Evolutionary conservation across 1,140 invertebrate species (phyloP).

Genomic region (Laupala kohalensis): DNA sequence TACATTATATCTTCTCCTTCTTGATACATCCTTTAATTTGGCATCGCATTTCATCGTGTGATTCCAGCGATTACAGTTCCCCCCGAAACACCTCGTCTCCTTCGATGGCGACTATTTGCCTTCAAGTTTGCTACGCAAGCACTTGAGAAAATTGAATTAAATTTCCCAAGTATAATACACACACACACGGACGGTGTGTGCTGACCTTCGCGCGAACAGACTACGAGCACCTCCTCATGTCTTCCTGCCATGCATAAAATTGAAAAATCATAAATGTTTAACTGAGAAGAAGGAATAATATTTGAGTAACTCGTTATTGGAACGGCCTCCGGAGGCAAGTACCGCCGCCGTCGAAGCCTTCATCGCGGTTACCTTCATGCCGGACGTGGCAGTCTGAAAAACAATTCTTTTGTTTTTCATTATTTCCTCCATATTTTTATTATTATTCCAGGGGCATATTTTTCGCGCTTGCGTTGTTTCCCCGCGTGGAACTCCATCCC

Average conservation of each 20-base stretch:
- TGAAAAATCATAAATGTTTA: not conserved
- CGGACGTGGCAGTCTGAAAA: not conserved
- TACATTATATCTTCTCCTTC: too few species aligned
- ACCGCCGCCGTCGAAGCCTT: too few species aligned
- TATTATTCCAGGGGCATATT: not conserved
- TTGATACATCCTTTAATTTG: too few species aligned
- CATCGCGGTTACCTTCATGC: not conserved
- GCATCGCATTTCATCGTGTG: too few species aligned
- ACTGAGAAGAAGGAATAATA: not conserved
- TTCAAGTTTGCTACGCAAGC: not conserved
- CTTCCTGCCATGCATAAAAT: not conserved
- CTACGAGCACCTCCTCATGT: too few species aligned
- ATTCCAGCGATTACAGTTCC: not conserved
- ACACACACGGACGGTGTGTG: not conserved
- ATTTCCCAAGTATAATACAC: not conserved
- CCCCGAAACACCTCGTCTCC: not conserved
- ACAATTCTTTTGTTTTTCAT: not conserved
- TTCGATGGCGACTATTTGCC: not conserved
- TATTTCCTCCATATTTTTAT: not conserved
- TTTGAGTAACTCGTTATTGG: not conserved
- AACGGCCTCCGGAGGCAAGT: not conserved
- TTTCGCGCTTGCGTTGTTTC: not conserved
- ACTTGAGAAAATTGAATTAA: not conserved
- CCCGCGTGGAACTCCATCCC: too few species aligned
- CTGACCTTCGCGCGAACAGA: not conserved